These are phyloP conservation scores for Notolepis coatsorum DNA, from an alignment of 2,797 vertebrate species.

Conservation along the genomic window DNA sequence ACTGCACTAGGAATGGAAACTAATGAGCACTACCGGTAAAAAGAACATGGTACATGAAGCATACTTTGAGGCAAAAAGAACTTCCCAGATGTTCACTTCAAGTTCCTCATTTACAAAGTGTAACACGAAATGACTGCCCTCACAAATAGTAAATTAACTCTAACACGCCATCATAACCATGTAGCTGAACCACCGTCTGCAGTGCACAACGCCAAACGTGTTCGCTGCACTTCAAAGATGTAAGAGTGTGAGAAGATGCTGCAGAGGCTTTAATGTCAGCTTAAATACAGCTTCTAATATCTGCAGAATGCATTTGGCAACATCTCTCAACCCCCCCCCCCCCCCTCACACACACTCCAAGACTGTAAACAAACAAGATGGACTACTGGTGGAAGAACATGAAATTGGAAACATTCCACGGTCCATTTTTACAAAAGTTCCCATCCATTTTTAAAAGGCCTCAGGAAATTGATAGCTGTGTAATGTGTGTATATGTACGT, in stretches of 20 bases:
- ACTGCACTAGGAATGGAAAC: constrained; percentile 26
- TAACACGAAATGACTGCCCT: constrained; percentile 22
- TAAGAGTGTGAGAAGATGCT: constrained; percentile 29
- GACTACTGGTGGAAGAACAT: constrained; percentile 61
- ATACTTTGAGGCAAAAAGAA: constrained; percentile 34
- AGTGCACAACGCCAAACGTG: constrained; percentile 21
- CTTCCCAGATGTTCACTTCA: constrained; percentile 47
- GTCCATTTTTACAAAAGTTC: constrained; percentile 60
- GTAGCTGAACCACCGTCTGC: constrained; percentile 27
- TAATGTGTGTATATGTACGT: constrained; percentile 52
- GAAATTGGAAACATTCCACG: constrained; percentile 64
- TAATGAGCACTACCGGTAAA: constrained; percentile 11
- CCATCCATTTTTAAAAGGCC: constrained; percentile 76
- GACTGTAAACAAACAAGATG: constrained; percentile 76
- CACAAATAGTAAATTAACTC: constrained; percentile 22
- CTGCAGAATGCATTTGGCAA: constrained; percentile 90
- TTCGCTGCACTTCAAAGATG: constrained; percentile 30
- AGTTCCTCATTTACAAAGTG: constrained; percentile 34
- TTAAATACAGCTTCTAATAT: constrained; percentile 73
- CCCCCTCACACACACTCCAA: constrained; percentile 61
- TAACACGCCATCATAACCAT: constrained; percentile 10
- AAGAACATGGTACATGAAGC: constrained; percentile 23
- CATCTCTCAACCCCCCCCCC: constrained; percentile 71
- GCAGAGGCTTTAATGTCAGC: constrained; percentile 58
- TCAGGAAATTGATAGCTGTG: constrained; percentile 65